Conservation (phyloP, 2,797 vertebrate genomes). For the Lutjanus argentimaculatus region DNA sequence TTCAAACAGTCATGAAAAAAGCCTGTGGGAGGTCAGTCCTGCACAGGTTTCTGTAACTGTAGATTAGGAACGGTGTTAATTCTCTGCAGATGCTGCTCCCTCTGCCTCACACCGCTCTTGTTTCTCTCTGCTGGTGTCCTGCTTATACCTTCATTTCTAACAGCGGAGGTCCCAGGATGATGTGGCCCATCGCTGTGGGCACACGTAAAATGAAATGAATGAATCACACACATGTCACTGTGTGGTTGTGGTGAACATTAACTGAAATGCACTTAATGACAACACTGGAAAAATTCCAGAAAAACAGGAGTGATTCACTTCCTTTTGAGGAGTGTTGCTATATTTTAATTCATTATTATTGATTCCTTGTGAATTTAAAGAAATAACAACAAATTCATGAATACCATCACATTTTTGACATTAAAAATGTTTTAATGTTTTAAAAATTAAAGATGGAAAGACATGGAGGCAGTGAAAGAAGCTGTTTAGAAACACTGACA, state of each 20-base stretch:
- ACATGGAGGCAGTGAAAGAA: not conserved
- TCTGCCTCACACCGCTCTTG: not conserved
- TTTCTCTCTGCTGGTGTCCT: conserved; percentile 26
- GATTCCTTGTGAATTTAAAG: not conserved
- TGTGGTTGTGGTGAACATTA: conserved; percentile 28
- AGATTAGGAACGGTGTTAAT: no score
- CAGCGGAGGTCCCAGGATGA: conserved; percentile 92
- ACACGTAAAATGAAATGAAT: not conserved
- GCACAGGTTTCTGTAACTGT: not conserved
- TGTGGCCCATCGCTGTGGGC: conserved; percentile 93
- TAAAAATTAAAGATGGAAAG: not conserved
- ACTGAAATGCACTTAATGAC: conserved; percentile 10
- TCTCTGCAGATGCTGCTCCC: not conserved
- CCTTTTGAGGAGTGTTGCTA: not conserved
- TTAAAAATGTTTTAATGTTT: not conserved
- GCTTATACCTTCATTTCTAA: conserved; percentile 93
- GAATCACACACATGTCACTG: conserved; percentile 21
- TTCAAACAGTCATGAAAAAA: not conserved
- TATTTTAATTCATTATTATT: not conserved
- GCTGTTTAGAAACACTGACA: not conserved
- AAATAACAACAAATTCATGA: not conserved
- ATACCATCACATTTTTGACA: not conserved
- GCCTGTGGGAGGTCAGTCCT: not conserved
- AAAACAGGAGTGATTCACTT: conserved; percentile 30
- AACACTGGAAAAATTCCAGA: conserved; percentile 8